Evolutionary conservation across 35 echinoderm and acorn worm species (phyloP).

Genomic region (Lytechinus pictus): DNA sequence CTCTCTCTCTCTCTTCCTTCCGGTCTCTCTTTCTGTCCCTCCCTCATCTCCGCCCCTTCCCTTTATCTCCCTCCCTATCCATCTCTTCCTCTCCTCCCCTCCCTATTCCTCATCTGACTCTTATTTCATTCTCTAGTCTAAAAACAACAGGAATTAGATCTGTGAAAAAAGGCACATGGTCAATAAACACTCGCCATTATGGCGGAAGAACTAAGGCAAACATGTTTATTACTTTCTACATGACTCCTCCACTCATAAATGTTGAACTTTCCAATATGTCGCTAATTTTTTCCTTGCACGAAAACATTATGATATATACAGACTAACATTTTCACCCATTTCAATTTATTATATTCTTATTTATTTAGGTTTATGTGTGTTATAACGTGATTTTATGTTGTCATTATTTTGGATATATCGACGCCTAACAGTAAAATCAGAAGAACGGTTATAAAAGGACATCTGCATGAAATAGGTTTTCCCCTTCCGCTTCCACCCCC

Average conservation of each 20-base stretch:
- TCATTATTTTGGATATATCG: no score
- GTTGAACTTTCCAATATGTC: conserved; percentile 11
- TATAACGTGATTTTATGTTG: no score
- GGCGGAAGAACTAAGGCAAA: background rate
- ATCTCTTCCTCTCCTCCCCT: background rate
- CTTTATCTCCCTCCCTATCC: background rate
- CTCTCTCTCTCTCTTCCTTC: background rate
- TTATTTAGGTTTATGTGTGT: no score
- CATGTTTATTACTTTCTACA: background rate
- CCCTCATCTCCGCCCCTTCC: background rate
- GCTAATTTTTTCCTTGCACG: background rate
- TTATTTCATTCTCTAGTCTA: background rate
- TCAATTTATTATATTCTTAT: no score
- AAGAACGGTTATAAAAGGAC: no score
- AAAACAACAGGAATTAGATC: background rate
- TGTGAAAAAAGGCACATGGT: background rate
- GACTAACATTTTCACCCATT: background rate
- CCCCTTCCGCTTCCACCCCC: no score
- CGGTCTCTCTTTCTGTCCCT: background rate
- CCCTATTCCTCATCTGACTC: background rate
- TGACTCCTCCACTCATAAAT: background rate
- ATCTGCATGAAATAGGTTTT: no score
- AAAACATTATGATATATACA: background rate
- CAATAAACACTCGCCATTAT: background rate
- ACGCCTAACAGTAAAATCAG: no score